Evolutionary conservation across 2,797 vertebrate species (phyloP).

Genomic region (Gallinago nigripennis): DNA sequence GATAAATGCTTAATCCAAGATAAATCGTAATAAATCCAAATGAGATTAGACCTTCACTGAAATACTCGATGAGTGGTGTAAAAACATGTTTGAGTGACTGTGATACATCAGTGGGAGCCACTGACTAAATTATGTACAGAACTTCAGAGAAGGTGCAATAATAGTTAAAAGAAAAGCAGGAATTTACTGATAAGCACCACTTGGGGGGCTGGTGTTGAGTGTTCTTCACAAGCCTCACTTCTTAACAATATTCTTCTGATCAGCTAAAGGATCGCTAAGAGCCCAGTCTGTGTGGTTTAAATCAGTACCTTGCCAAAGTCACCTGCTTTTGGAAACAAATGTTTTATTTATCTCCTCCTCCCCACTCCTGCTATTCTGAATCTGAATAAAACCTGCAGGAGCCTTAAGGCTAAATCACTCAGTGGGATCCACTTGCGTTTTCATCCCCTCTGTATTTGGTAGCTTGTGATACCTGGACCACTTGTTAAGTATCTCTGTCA

Average conservation of each 20-base stretch:
- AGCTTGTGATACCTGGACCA: background rate
- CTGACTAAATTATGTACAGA: background rate
- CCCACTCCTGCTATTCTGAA: slow-evolving; percentile 15
- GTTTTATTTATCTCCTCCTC: slow-evolving; percentile 58
- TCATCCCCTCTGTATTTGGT: background rate
- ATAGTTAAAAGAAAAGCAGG: slow-evolving; percentile 38
- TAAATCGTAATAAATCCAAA: slow-evolving; percentile 69
- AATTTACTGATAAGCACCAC: background rate
- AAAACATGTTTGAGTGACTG: slow-evolving; percentile 23
- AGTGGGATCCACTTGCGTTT: background rate
- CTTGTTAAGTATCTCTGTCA: background rate
- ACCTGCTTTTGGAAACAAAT: slow-evolving; percentile 53
- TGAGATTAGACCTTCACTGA: slow-evolving; percentile 58
- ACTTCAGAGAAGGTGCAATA: slow-evolving; percentile 20
- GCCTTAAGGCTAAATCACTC: slow-evolving; percentile 48
- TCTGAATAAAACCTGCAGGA: slow-evolving; percentile 46
- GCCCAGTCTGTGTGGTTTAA: background rate
- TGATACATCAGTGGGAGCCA: slow-evolving; percentile 16
- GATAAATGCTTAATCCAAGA: slow-evolving; percentile 64
- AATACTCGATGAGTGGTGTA: slow-evolving; percentile 14
- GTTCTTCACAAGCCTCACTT: slow-evolving; percentile 6
- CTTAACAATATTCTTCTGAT: slow-evolving; percentile 32
- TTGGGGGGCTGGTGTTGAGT: background rate
- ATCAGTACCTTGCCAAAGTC: slow-evolving; percentile 41
- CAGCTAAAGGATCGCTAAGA: background rate